Base-by-base conservation (phyloP, 64 coral and sea anemone genomes). In the Astreopora myriophthalma region DNA sequence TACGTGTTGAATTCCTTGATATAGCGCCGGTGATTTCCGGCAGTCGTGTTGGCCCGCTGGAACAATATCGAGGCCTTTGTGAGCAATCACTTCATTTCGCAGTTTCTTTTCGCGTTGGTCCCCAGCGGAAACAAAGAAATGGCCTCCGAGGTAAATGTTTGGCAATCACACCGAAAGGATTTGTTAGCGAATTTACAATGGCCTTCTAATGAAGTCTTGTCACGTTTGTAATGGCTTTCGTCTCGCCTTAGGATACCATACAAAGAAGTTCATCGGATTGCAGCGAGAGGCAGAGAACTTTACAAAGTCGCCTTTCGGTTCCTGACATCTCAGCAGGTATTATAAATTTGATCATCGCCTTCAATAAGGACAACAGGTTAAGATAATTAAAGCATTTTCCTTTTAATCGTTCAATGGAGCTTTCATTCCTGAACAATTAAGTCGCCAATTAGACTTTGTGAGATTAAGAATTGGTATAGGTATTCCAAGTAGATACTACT, bases 241-340 rank as follows among this genome's bases (percentile, higher is more conserved):
- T 79, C 36, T 89, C n/a, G 8, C 30, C 48, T 38, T 40, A 70
- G 31, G 82, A 92, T 14, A 32, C 16, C 5, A 80, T 92, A 16
- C 90, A 92, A 33, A 70, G 90, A 37, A 92, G 90, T 36, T 92
- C 90, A 0, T 92, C 90, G 3, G 90, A 92, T 34, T 92, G 90
- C 28, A 92, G 79, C 11, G 90, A 92, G 32, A 85, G 77, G 58
- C 62, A 84, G 33, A 60, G 39, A 3, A 82, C 71, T 33, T 70
- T 92, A 33, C 90, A 92, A 24, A 46, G 70, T 13, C 67, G 90
- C 0, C 48, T 85, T 27, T 92, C 90, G 2, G 90, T 71, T 65
- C 90, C 90, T 23, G 90, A 92, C 62, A 92, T 92, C 30, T 63
- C 76, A 57, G 82, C 89, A 91, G 89, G 89, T 91, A 91, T 73